Percentiles rank a stretch among this genome's conserved stretches.
Conservation (phyloP, 2,888 invertebrate species). For the Isoperla grammatica region DNA sequence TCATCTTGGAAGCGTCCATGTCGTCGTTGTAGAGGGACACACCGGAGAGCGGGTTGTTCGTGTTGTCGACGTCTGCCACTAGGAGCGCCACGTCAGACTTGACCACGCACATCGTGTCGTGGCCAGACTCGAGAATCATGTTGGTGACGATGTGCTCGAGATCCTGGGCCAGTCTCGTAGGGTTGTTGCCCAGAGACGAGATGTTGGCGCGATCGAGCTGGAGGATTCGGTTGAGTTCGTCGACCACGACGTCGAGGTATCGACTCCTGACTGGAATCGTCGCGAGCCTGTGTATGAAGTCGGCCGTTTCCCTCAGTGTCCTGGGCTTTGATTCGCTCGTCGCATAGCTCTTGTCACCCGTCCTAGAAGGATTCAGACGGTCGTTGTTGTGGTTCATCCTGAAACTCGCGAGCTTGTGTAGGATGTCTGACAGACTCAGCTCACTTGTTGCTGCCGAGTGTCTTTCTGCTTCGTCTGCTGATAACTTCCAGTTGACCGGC, state of each 20-base stretch:
- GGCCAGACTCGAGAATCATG: background rate
- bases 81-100: background rate
- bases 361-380: too few relatives aligned
- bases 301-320: background rate
- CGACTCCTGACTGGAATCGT: background rate
- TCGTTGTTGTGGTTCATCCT: too few relatives aligned
- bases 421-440: too few relatives aligned
- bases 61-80: background rate
- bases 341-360: too few relatives aligned
- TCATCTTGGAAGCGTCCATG: background rate
- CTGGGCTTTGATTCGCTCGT: too few relatives aligned
- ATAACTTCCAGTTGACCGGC: too few relatives aligned
- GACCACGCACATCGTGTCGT: background rate
- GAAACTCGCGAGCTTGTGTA: too few relatives aligned
- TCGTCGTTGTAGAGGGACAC: background rate
- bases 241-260: background rate
- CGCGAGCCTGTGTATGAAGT: background rate
- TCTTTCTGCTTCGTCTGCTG: too few relatives aligned
- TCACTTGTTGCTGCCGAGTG: too few relatives aligned
- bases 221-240: background rate
- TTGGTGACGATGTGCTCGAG: background rate
- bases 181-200: background rate
- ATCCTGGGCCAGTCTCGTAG: background rate
- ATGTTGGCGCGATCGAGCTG: background rate
- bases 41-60: background rate